Percentiles rank a stretch among this genome's conserved stretches.
These are phyloP conservation scores for Melieria crassipennis DNA, from an alignment of 2,888 invertebrate species.

Conservation along the genomic window DNA sequence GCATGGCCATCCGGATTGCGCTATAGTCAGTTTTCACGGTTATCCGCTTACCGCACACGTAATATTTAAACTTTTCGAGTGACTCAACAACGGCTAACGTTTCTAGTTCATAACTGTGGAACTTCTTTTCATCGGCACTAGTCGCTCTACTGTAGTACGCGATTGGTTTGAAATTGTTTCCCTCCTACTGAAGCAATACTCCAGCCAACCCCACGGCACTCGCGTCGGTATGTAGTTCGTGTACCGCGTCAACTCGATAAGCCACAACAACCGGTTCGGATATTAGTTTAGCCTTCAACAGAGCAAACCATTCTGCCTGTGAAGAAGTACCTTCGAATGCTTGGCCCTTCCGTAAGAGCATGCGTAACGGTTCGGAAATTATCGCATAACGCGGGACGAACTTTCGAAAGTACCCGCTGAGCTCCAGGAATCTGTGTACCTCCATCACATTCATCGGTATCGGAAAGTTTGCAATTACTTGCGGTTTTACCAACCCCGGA, in stretches of 20 bases:
- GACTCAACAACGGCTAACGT: conserved; percentile 40
- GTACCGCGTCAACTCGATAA: conserved; percentile 12
- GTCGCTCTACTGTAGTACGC: conserved; percentile 29
- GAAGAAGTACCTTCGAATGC: neutral
- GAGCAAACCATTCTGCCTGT: neutral
- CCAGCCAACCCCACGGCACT: conserved; percentile 19
- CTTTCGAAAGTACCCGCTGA: conserved; percentile 24
- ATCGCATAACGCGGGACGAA: conserved; percentile 14
- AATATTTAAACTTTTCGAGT: conserved; percentile 39
- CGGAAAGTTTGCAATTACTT: conserved; percentile 11
- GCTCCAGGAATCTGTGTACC: conserved; percentile 15
- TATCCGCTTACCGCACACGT: conserved; percentile 41
- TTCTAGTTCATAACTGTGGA: conserved; percentile 36
- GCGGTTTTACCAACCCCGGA: conserved; percentile 13
- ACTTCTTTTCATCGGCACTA: conserved; percentile 24
- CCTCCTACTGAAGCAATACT: conserved; percentile 22
- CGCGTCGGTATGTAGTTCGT: conserved; percentile 9
- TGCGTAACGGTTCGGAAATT: conserved; percentile 20
- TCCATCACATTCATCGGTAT: conserved; percentile 16
- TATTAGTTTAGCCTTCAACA: conserved; percentile 5
- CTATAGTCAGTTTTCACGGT: neutral
- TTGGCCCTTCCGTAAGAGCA: conserved; percentile 12
- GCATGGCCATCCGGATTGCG: conserved; percentile 31
- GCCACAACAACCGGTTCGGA: conserved; percentile 12
- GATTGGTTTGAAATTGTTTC: conserved; percentile 23